Evolutionary conservation across 2,113 vertebrate species (phyloP).

Genomic region (Phalacrocorax pelagicus): DNA sequence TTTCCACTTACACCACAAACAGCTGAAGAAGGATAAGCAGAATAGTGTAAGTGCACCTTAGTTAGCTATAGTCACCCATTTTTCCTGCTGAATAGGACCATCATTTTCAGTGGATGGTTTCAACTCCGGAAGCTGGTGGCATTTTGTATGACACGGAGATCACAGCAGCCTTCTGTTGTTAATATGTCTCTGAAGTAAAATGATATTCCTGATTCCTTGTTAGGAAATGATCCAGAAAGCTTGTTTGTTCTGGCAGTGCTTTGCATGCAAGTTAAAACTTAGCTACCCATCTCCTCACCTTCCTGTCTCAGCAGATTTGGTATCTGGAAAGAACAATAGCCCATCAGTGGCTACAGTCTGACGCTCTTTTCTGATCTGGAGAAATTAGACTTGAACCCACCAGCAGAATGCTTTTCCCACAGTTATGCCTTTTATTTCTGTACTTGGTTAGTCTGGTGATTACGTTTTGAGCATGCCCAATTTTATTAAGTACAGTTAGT

Average conservation of each 20-base stretch:
- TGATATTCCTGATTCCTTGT: neutral
- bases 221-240: slow-evolving; percentile 2
- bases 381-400: neutral
- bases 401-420: slow-evolving; percentile 7
- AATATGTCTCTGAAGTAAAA: neutral
- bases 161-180: neutral
- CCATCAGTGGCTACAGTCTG: neutral
- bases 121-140: neutral
- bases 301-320: slow-evolving; percentile 59
- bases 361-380: slow-evolving; percentile 7
- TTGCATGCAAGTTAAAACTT: slow-evolving; percentile 32
- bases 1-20: neutral
- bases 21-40: neutral
- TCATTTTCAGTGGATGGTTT: neutral
- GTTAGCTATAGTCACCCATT: neutral
- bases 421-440: neutral
- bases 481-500: neutral
- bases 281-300: slow-evolving; percentile 14
- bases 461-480: neutral
- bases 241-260: slow-evolving; percentile 20
- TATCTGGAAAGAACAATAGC: slow-evolving; percentile 22
- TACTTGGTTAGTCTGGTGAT: neutral
- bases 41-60: neutral
- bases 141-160: neutral
- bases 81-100: neutral